Evolutionary conservation across 2,113 vertebrate genomes (phyloP).

Genomic region (Coreoperca whiteheadi): DNA sequence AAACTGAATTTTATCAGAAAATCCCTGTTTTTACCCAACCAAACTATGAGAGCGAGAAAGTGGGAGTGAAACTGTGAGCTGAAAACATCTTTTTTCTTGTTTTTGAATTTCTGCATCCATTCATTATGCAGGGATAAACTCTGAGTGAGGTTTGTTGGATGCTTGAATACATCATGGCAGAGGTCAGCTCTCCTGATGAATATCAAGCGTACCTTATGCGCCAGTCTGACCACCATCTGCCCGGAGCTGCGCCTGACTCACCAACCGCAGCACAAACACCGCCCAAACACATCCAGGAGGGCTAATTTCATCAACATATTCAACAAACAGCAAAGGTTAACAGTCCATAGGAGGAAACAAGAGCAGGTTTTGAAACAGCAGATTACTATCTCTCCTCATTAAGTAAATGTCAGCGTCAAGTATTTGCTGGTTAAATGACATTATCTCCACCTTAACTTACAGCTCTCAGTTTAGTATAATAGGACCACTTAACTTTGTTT

Average conservation of each 20-base stretch:
- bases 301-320: slow-evolving; percentile 90
- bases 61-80: slow-evolving; percentile 22
- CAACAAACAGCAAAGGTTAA: slow-evolving; percentile 80
- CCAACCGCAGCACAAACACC: slow-evolving; percentile 72
- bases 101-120: slow-evolving; percentile 57
- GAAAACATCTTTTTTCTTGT: slow-evolving; percentile 61
- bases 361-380: slow-evolving; percentile 49
- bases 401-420: slow-evolving; percentile 74
- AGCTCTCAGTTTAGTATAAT: not conserved
- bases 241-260: slow-evolving; percentile 69
- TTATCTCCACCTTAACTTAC: slow-evolving; percentile 31
- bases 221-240: slow-evolving; percentile 83
- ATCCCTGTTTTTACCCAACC: not conserved
- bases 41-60: not conserved
- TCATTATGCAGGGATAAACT: slow-evolving; percentile 78
- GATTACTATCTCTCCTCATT: slow-evolving; percentile 73
- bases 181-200: slow-evolving; percentile 79
- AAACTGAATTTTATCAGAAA: slow-evolving; percentile 2
- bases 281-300: slow-evolving; percentile 52
- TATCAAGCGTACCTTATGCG: slow-evolving; percentile 79
- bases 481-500: not conserved
- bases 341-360: slow-evolving; percentile 58
- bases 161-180: slow-evolving; percentile 72
- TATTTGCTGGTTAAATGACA: slow-evolving; percentile 51
- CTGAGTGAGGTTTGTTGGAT: slow-evolving; percentile 60